Conservation (phyloP, 2,797 vertebrate species). For the Lacerta viridis region DNA sequence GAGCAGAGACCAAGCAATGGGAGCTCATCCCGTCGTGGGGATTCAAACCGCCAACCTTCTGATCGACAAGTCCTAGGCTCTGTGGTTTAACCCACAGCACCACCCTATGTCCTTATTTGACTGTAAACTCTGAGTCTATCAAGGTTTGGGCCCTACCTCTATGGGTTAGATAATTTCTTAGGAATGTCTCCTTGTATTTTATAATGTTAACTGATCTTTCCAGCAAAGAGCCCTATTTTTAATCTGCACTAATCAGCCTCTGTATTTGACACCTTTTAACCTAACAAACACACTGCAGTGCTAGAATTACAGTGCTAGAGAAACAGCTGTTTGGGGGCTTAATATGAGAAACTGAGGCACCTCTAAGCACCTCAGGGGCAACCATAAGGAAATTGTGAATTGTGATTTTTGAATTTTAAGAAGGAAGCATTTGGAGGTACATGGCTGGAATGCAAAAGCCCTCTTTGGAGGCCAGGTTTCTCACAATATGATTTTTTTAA, state of each 20-base stretch:
- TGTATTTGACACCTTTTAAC: too few species aligned
- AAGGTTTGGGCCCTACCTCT: too few species aligned
- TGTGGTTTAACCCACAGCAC: too few species aligned
- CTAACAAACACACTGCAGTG: neutral
- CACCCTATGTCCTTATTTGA: too few species aligned
- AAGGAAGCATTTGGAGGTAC: neutral
- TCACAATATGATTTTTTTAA: neutral
- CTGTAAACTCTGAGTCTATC: too few species aligned
- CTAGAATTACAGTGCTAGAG: neutral
- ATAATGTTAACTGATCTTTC: neutral
- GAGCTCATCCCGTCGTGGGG: too few species aligned
- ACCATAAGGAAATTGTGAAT: neutral
- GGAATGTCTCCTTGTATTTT: too few species aligned
- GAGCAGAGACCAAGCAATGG: too few species aligned
- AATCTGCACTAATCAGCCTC: neutral
- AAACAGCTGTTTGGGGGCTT: neutral
- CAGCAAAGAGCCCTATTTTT: neutral
- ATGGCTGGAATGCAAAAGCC: neutral
- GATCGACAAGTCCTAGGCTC: too few species aligned
- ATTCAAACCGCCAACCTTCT: too few species aligned
- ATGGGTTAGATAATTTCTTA: too few species aligned
- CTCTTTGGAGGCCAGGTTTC: neutral
- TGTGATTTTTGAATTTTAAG: neutral
- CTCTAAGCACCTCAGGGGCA: neutral
- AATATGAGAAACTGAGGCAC: neutral